Conservation (phyloP, 2,113 vertebrate genomes). For the Haemorhous mexicanus region DNA sequence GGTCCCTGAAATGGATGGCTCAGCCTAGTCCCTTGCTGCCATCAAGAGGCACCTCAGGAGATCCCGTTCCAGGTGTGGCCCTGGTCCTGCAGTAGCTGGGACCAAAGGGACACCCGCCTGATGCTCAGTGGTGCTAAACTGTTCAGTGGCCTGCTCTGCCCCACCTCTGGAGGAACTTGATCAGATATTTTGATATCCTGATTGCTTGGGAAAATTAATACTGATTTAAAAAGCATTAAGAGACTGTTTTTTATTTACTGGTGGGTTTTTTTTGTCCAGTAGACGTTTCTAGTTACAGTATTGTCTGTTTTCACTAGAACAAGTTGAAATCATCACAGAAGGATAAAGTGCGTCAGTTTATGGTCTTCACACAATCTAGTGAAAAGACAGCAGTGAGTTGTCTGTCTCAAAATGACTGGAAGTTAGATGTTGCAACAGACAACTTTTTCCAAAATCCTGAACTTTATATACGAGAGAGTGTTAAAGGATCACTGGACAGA, state of each 20-base stretch:
- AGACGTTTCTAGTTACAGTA: not conserved
- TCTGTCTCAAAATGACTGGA: slow-evolving; percentile 98
- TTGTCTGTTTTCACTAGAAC: slow-evolving; percentile 82
- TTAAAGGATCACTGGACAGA: slow-evolving; percentile 91
- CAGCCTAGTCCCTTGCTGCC: not conserved
- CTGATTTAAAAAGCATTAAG: not conserved
- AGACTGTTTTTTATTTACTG: not conserved
- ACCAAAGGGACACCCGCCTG: not conserved
- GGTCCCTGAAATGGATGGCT: not conserved
- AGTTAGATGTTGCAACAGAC: slow-evolving; percentile 98
- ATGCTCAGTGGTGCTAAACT: fast-evolving
- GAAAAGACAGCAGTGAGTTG: slow-evolving; percentile 97
- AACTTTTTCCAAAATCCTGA: slow-evolving; percentile 99
- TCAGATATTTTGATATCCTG: not conserved
- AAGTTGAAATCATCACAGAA: slow-evolving; percentile 99
- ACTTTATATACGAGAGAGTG: slow-evolving; percentile 90
- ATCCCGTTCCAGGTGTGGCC: not conserved
- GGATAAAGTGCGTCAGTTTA: slow-evolving; percentile 99
- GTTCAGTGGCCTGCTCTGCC: not conserved
- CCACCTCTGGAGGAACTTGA: not conserved
- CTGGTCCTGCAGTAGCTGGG: not conserved
- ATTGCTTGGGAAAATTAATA: not conserved
- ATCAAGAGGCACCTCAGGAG: not conserved
- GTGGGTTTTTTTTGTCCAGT: not conserved
- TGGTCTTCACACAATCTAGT: slow-evolving; percentile 98